These are phyloP conservation scores for Standfussiana lucernea DNA, from an alignment of 2,888 invertebrate genomes.

Conservation along the genomic window DNA sequence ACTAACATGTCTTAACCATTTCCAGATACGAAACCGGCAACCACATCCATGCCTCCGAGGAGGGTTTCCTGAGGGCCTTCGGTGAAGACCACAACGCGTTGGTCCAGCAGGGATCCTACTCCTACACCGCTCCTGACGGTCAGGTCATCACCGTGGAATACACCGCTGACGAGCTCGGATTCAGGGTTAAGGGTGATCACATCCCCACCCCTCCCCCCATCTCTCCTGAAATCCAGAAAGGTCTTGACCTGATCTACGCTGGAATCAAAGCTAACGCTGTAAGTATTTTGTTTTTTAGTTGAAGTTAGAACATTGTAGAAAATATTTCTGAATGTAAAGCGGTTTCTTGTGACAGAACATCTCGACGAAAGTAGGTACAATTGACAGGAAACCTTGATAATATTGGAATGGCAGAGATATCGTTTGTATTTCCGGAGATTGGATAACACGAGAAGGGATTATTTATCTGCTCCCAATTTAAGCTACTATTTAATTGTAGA, in stretches of 20 bases:
- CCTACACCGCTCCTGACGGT: conserved; percentile 95
- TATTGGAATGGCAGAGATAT: not conserved
- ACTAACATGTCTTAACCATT: conserved; percentile 47
- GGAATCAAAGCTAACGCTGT: conserved; percentile 92
- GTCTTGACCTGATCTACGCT: conserved; percentile 96
- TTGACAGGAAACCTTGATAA: not conserved
- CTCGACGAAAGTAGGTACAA: not conserved
- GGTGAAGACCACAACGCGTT: conserved; percentile 93
- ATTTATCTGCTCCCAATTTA: not conserved
- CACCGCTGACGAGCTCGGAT: conserved; percentile 95
- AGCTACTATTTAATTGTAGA: not conserved
- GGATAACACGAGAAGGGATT: not conserved
- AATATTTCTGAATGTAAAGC: not conserved
- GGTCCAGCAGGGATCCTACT: conserved; percentile 95
- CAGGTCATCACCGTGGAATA: conserved; percentile 94
- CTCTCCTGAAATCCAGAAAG: conserved; percentile 96
- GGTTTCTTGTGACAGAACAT: not conserved
- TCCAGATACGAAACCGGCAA: conserved; percentile 95
- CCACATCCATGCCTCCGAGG: conserved; percentile 94
- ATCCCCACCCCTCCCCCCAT: conserved; percentile 96
- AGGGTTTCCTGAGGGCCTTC: conserved; percentile 93
- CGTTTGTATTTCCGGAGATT: not conserved
- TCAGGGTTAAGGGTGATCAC: conserved; percentile 95
- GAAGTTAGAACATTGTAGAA: not conserved
- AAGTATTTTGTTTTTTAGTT: conserved; percentile 51